Evolutionary conservation across 1,140 invertebrate genomes (phyloP).

Genomic region (Brachionus koreanus): DNA sequence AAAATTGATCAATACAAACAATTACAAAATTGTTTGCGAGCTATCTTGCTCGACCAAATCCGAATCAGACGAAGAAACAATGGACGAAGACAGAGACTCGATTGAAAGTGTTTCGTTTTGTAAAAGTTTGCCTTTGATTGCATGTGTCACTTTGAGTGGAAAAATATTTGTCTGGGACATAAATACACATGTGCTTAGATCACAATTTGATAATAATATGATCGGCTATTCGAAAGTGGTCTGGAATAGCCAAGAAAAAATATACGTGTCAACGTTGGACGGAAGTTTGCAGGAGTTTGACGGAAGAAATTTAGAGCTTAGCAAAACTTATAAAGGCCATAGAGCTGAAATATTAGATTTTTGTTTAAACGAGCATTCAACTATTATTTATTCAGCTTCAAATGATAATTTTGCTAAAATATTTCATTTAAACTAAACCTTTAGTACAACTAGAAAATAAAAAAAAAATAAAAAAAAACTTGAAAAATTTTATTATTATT

Average conservation of each 20-base stretch:
- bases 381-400: constrained; percentile 28
- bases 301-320: constrained; percentile 37
- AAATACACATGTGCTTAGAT: constrained; percentile 7
- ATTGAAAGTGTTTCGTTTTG: constrained; percentile 22
- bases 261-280: background rate
- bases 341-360: constrained; percentile 34
- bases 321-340: constrained; percentile 10
- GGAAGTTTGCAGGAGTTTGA: constrained; percentile 8
- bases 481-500: background rate
- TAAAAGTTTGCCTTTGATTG: background rate
- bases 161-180: constrained; percentile 39
- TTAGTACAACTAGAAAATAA: background rate
- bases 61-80: background rate
- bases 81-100: constrained; percentile 9
- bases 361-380: constrained; percentile 30
- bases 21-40: constrained; percentile 8
- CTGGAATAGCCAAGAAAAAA: constrained; percentile 1
- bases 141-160: constrained; percentile 38
- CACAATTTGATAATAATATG: constrained; percentile 3
- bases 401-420: constrained; percentile 42
- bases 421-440: constrained; percentile 6
- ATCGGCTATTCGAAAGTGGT: constrained; percentile 12
- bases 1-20: constrained; percentile 36
- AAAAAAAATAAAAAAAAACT: background rate
- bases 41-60: background rate